Evolutionary conservation across 2,113 vertebrate species (phyloP).

Genomic region (Prionailurus viverrinus): DNA sequence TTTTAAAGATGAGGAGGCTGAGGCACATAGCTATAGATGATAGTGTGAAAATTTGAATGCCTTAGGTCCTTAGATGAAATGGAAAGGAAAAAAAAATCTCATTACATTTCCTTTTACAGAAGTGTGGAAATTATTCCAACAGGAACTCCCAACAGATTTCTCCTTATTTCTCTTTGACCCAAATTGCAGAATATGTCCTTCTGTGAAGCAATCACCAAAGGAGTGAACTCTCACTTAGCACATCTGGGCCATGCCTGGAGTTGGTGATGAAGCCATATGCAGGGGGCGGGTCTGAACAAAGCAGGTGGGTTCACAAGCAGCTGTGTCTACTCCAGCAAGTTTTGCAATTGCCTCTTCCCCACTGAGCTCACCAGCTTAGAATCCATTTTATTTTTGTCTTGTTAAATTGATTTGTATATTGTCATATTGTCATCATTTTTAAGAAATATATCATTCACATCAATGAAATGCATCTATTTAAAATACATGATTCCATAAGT

Average conservation of each 20-base stretch:
- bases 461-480: not conserved
- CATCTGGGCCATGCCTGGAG: not conserved
- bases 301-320: not conserved
- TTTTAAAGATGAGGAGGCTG: not conserved
- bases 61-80: not conserved
- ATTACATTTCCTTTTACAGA: not conserved
- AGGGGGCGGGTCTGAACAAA: not conserved
- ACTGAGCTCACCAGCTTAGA: not conserved
- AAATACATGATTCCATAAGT: not conserved
- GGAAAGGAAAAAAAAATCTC: not conserved
- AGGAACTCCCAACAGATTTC: not conserved
- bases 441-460: not conserved
- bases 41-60: not conserved
- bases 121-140: not conserved
- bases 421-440: not conserved
- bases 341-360: not conserved
- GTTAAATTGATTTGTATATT: not conserved
- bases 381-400: not conserved
- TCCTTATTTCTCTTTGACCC: not conserved
- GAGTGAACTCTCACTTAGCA: not conserved
- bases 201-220: not conserved
- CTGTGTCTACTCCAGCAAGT: not conserved
- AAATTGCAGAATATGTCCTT: not conserved
- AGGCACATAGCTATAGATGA: not conserved
- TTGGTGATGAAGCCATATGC: not conserved